Conservation (phyloP, 1,140 invertebrate genomes). For the Asobara japonica region DNA sequence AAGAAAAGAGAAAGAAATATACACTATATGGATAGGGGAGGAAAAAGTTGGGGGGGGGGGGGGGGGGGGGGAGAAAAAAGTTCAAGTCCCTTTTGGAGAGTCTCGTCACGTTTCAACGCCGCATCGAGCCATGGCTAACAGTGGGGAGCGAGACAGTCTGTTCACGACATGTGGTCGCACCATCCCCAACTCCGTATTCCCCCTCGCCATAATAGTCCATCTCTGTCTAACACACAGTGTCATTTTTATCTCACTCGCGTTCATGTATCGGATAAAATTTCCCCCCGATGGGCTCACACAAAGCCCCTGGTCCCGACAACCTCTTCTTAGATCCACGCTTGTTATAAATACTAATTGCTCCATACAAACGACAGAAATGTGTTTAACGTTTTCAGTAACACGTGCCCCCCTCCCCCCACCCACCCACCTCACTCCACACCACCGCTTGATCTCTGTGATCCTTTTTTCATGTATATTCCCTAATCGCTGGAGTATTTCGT, state of each 20-base stretch:
- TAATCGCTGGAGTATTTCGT: background rate
- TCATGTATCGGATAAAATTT: slow-evolving; percentile 22
- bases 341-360: slow-evolving; percentile 62
- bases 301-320: slow-evolving; percentile 9
- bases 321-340: slow-evolving; percentile 42
- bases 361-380: slow-evolving; percentile 55
- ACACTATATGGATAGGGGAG: background rate
- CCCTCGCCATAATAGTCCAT: slow-evolving; percentile 26
- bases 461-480: background rate
- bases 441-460: background rate
- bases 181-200: slow-evolving; percentile 36
- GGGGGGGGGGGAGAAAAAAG: slow-evolving; percentile 10
- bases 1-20: slow-evolving; percentile 28
- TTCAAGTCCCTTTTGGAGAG: slow-evolving; percentile 44
- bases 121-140: slow-evolving; percentile 15
- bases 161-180: slow-evolving; percentile 56
- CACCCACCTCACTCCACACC: slow-evolving; percentile 26
- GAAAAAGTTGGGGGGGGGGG: slow-evolving; percentile 27
- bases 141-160: slow-evolving; percentile 39
- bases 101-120: slow-evolving; percentile 55
- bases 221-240: background rate
- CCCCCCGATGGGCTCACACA: slow-evolving; percentile 18
- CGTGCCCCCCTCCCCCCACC: slow-evolving; percentile 37
- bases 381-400: slow-evolving; percentile 53
- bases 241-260: slow-evolving; percentile 22